A percentile compares a stretch with the other conserved stretches of the same genome.
Conservation (phyloP, 2,888 invertebrate genomes). For the Drosophila ezoana region DNA sequence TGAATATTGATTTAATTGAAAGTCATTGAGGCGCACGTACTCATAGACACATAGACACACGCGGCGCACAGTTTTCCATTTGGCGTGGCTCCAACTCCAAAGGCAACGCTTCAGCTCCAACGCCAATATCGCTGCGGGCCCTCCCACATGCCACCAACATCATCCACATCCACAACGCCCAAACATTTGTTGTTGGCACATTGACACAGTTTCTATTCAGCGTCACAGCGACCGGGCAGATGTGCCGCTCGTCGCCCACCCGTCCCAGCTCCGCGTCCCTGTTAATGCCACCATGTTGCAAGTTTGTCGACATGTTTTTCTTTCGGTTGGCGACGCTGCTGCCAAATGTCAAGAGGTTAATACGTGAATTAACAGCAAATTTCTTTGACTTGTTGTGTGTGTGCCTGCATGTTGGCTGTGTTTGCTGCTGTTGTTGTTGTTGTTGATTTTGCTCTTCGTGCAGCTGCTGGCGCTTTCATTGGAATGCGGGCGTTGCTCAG, state of each 20-base stretch:
- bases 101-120: constrained; percentile 44
- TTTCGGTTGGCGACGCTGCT: constrained; percentile 63
- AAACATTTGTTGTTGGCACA: constrained; percentile 68
- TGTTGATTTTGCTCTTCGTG: constrained; percentile 52
- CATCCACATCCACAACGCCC: constrained; percentile 59
- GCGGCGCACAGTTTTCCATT: constrained; percentile 55
- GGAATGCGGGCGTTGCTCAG: constrained; percentile 74
- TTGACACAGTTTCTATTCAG: constrained; percentile 72
- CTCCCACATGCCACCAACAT: constrained; percentile 71
- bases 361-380: constrained; percentile 83
- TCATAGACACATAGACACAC: constrained; percentile 55
- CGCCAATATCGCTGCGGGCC: constrained; percentile 53
- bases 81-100: constrained; percentile 68
- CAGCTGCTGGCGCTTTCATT: constrained; percentile 76
- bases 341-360: constrained; percentile 83
- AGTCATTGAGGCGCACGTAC: constrained; percentile 78
- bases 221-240: constrained; percentile 54
- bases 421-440: constrained; percentile 17
- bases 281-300: constrained; percentile 56
- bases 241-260: constrained; percentile 54
- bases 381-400: constrained; percentile 80
- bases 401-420: constrained; percentile 58
- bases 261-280: constrained; percentile 12
- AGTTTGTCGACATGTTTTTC: constrained; percentile 75
- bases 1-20: constrained; percentile 84